These are phyloP conservation scores for Paraescarpia echinospica DNA, from an alignment of 1,140 invertebrate species.

Conservation along the genomic window DNA sequence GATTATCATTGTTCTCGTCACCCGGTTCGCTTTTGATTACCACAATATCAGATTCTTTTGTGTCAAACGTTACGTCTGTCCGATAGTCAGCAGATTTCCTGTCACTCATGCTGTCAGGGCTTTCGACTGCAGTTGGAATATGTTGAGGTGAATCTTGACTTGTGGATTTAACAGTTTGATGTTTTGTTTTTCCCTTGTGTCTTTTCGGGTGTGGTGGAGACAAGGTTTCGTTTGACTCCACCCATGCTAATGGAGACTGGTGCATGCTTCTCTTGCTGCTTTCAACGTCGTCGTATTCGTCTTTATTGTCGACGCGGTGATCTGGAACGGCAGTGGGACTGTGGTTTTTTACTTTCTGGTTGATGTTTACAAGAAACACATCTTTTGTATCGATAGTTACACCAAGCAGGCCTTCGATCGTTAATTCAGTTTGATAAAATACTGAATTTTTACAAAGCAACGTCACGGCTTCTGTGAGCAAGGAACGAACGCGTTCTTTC, in stretches of 20 bases:
- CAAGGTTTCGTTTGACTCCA: background rate
- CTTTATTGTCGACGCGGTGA: background rate
- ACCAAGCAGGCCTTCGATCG: conserved; percentile 25
- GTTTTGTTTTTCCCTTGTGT: background rate
- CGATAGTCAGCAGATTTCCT: background rate
- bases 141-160: background rate
- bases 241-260: background rate
- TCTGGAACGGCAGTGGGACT: background rate
- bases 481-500: background rate
- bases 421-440: conserved; percentile 16
- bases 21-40: background rate
- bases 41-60: background rate
- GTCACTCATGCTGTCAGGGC: background rate
- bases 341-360: conserved; percentile 15
- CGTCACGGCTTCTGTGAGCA: background rate
- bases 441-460: conserved; percentile 20
- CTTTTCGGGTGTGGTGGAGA: background rate
- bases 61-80: background rate
- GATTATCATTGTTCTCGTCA: background rate
- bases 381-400: conserved; percentile 26
- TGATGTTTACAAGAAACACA: conserved; percentile 30
- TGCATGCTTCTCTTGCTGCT: background rate
- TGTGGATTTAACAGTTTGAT: background rate
- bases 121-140: background rate
- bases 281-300: background rate